A percentile compares a stretch with the other conserved stretches of the same genome.
These are phyloP conservation scores for Ameiurus melas DNA, from an alignment of 2,113 vertebrate genomes.

Conservation along the genomic window DNA sequence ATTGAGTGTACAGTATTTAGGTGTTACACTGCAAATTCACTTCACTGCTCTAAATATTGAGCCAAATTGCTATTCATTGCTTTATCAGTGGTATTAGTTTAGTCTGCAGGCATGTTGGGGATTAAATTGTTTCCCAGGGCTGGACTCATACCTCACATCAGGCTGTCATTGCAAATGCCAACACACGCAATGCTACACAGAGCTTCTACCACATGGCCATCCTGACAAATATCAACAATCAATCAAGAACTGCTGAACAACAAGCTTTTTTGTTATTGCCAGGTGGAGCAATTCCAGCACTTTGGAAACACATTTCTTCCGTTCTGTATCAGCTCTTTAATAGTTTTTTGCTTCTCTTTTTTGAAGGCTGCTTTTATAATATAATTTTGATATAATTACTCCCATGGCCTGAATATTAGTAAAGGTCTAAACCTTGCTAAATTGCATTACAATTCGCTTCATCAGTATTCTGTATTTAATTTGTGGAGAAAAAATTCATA, in stretches of 20 bases:
- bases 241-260: conserved; percentile 38
- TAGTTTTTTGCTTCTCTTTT: conserved; percentile 34
- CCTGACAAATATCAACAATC: conserved; percentile 46
- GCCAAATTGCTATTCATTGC: not conserved
- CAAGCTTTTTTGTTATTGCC: conserved; percentile 47
- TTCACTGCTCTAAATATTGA: conserved; percentile 34
- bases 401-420: conserved; percentile 24
- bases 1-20: conserved; percentile 21
- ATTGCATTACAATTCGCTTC: not conserved
- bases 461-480: not conserved
- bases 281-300: conserved; percentile 33
- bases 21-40: conserved; percentile 2
- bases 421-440: not conserved
- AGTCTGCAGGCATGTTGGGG: conserved; percentile 32
- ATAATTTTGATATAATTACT: conserved; percentile 14
- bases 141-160: conserved; percentile 31
- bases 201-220: conserved; percentile 33
- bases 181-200: conserved; percentile 36
- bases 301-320: conserved; percentile 10
- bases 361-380: not conserved
- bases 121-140: conserved; percentile 33
- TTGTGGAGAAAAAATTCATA: not conserved
- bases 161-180: conserved; percentile 34
- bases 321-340: conserved; percentile 36
- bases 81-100: conserved; percentile 44